Evolutionary conservation across 2,797 vertebrate species (phyloP).

Genomic region (Echiichthys vipera): DNA sequence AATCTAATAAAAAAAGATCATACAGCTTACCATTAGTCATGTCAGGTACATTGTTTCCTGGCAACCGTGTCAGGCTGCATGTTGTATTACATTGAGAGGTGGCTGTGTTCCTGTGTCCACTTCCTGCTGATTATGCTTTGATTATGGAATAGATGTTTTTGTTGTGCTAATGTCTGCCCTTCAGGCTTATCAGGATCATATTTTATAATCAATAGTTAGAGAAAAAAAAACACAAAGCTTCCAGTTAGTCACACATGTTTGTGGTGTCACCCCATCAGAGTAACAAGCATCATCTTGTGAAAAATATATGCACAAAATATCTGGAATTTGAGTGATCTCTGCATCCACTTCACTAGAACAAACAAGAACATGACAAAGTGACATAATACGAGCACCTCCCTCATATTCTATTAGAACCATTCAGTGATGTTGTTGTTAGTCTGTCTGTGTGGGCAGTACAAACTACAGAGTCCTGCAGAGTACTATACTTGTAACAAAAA

Average conservation of each 20-base stretch:
- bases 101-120: background rate
- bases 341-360: no score
- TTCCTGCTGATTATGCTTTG: background rate
- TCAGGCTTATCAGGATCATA: background rate
- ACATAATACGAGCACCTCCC: background rate
- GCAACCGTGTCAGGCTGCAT: background rate
- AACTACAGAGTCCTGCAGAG: conserved; percentile 1
- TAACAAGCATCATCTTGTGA: background rate
- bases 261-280: background rate
- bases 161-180: background rate
- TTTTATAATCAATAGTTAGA: conserved; percentile 10
- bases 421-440: background rate
- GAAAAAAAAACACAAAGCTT: background rate
- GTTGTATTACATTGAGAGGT: background rate
- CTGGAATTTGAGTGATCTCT: background rate
- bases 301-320: background rate
- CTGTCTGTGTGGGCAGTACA: background rate
- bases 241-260: background rate
- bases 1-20: background rate
- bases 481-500: conserved; percentile 13
- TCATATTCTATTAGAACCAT: background rate
- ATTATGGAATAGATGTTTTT: background rate
- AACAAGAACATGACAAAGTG: background rate
- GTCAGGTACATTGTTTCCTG: background rate
- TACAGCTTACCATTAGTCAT: background rate